phyloP scores from a whole-genome alignment of 2,113 vertebrate genomes.

The Thunnus maccoyii region DNA sequence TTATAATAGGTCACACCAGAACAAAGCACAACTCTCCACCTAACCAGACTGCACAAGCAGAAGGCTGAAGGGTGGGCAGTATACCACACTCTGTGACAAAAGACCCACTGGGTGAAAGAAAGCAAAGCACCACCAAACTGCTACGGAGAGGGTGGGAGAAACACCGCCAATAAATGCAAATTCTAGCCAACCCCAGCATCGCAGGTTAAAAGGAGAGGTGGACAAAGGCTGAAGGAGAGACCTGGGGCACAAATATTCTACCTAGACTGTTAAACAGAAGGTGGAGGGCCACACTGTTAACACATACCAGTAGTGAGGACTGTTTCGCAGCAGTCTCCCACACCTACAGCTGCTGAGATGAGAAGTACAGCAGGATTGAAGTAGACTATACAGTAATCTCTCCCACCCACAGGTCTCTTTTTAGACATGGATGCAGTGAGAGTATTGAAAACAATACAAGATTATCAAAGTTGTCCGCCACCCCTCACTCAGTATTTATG shows the following conservation, averaged over 20 bases:
- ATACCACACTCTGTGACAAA: background rate
- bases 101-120: background rate
- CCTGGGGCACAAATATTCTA: slow-evolving; percentile 5
- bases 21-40: slow-evolving; percentile 1
- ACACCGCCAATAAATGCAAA: slow-evolving; percentile 9
- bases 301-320: slow-evolving; percentile 29
- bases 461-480: background rate
- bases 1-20: slow-evolving; percentile 24
- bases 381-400: background rate
- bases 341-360: slow-evolving; percentile 25
- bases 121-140: slow-evolving; percentile 2
- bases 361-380: slow-evolving; percentile 7
- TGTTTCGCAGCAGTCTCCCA: slow-evolving; percentile 6
- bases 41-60: background rate
- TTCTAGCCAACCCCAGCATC: slow-evolving; percentile 1
- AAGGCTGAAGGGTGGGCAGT: slow-evolving; percentile 2
- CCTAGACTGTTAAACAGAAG: slow-evolving; percentile 39
- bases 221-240: slow-evolving; percentile 4
- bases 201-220: slow-evolving; percentile 30
- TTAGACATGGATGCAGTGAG: background rate
- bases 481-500: background rate
- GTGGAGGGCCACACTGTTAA: slow-evolving; percentile 22
- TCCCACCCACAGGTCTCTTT: background rate
- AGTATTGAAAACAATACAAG: background rate
- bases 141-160: background rate